A percentile compares a stretch with the other conserved stretches of the same genome.
phyloP scores from a whole-genome alignment of 2,888 invertebrate species.

The Leucophenga montana region DNA sequence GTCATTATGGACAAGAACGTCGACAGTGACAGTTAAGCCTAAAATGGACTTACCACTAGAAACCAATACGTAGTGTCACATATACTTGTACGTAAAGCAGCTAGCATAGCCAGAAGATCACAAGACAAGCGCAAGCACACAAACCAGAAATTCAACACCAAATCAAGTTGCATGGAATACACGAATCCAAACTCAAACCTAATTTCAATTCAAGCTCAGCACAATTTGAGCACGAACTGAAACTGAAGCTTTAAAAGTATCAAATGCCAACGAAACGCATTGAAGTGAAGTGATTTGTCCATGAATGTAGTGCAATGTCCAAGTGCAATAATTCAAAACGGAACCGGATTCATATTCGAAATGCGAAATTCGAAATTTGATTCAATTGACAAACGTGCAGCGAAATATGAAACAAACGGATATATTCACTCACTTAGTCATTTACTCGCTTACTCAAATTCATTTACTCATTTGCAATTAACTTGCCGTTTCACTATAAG shows the following conservation, averaged over 20 bases:
- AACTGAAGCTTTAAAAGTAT: background rate
- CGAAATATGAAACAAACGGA: too few species aligned
- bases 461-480: too few species aligned
- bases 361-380: background rate
- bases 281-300: background rate
- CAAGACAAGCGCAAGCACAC: slow-evolving; percentile 44
- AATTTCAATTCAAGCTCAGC: background rate
- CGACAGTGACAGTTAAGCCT: background rate
- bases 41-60: background rate
- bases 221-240: background rate
- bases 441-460: too few species aligned
- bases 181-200: background rate
- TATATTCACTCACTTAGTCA: too few species aligned
- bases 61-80: background rate
- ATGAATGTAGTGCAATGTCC: too few species aligned
- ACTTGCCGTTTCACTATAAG: background rate
- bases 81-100: background rate
- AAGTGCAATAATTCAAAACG: background rate
- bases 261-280: background rate
- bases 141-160: slow-evolving; percentile 35
- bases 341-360: background rate
- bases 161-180: background rate
- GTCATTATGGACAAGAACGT: background rate
- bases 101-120: slow-evolving; percentile 46
- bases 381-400: background rate